A percentile compares a stretch with the other conserved stretches of the same genome.
Evolutionary conservation across 2,888 invertebrate species (phyloP).

Genomic region (Catocala fraxini): DNA sequence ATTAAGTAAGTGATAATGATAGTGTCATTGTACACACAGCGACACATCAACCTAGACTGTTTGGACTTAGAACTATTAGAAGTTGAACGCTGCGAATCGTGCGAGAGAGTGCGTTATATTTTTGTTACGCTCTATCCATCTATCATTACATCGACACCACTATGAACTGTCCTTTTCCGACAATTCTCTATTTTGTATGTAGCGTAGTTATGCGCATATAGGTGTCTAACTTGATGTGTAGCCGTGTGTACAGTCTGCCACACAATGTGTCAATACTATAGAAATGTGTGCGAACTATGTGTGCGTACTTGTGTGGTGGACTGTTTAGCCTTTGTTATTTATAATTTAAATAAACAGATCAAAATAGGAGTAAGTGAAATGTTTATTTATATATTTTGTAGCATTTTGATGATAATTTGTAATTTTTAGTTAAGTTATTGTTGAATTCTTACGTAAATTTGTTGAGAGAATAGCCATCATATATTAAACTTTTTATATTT

Average conservation of each 20-base stretch:
- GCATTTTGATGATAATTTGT: slow-evolving; percentile 18
- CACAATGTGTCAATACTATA: not conserved
- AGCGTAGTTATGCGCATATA: no score
- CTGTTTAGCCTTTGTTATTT: slow-evolving; percentile 16
- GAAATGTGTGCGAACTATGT: not conserved
- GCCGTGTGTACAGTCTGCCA: slow-evolving; percentile 9
- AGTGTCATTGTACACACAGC: slow-evolving; percentile 11
- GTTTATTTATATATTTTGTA: slow-evolving; percentile 53
- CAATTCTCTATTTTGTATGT: no score
- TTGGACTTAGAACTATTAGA: no score
- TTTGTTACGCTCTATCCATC: no score
- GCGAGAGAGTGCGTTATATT: no score
- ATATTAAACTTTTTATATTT: no score
- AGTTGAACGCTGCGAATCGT: no score
- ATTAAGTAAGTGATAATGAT: slow-evolving; percentile 22
- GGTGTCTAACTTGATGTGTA: no score
- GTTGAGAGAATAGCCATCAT: not conserved
- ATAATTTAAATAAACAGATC: slow-evolving; percentile 35
- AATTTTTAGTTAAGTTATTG: slow-evolving; percentile 32
- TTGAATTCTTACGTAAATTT: slow-evolving; percentile 35
- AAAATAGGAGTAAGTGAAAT: slow-evolving; percentile 36
- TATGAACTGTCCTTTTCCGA: no score
- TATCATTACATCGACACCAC: no score
- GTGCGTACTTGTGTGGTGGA: not conserved
- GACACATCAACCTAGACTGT: no score